Evolutionary conservation across 1,140 invertebrate genomes (phyloP).

Genomic region (Gyrodactylus salaris): DNA sequence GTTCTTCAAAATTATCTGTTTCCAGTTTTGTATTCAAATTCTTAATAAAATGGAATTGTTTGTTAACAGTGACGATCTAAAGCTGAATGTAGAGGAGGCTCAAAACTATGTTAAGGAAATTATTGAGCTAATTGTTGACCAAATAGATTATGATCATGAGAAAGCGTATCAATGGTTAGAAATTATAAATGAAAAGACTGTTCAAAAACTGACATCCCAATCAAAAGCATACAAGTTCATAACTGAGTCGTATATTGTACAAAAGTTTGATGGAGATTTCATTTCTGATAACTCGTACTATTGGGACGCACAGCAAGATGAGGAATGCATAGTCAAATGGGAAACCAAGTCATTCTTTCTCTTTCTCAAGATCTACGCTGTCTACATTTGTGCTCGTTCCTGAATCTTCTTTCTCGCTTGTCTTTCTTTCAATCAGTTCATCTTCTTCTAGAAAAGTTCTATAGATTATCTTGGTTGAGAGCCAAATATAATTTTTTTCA

Average conservation of each 20-base stretch:
- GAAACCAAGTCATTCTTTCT: background rate
- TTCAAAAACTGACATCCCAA: background rate
- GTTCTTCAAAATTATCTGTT: background rate
- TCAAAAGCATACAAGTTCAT: background rate
- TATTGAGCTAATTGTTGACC: background rate
- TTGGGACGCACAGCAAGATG: background rate
- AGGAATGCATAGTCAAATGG: background rate
- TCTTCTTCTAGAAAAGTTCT: background rate
- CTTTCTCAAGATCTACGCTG: background rate
- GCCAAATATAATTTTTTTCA: background rate
- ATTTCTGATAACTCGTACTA: background rate
- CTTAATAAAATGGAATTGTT: background rate
- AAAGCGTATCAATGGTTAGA: background rate
- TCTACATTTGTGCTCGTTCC: background rate
- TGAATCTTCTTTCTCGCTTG: background rate
- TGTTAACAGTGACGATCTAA: background rate
- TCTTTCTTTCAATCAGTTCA: background rate
- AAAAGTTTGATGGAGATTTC: background rate
- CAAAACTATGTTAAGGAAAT: background rate
- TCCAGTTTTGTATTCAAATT: background rate
- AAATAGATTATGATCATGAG: background rate
- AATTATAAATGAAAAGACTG: background rate
- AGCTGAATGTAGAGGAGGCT: background rate
- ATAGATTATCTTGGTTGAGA: background rate
- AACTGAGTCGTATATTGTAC: background rate